These are phyloP conservation scores for Dromas ardeola DNA, from an alignment of 2,113 vertebrate species.

Conservation along the genomic window DNA sequence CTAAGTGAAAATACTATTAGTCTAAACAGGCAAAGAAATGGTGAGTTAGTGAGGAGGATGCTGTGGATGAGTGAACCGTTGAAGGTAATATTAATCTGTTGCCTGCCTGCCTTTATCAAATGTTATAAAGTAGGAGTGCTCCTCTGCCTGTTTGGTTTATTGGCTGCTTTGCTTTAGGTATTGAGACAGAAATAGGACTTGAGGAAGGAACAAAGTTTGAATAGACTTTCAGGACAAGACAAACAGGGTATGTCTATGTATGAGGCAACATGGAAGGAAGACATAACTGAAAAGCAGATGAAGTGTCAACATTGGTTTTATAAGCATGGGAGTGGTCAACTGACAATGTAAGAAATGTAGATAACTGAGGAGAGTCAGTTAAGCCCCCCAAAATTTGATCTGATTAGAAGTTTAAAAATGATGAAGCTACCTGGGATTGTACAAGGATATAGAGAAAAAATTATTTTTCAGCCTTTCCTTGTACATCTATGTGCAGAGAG, in stretches of 20 bases:
- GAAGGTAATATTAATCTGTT: not conserved
- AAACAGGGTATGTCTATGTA: not conserved
- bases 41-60: not conserved
- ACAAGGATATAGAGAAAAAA: not conserved
- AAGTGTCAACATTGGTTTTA: fast-evolving
- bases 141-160: not conserved
- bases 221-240: not conserved
- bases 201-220: not conserved
- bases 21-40: not conserved
- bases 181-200: not conserved
- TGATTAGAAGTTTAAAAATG: not conserved
- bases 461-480: not conserved
- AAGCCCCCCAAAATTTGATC: not conserved
- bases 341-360: not conserved
- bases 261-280: not conserved
- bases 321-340: not conserved
- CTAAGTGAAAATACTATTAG: not conserved
- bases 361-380: not conserved
- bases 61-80: not conserved
- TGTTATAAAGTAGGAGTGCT: not conserved
- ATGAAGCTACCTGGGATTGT: not conserved
- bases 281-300: not conserved
- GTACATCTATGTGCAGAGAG: not conserved
- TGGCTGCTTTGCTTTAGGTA: not conserved
- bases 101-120: not conserved